Base-by-base conservation (phyloP, 1,140 invertebrate genomes). In the Zaprionus gabonicus region DNA sequence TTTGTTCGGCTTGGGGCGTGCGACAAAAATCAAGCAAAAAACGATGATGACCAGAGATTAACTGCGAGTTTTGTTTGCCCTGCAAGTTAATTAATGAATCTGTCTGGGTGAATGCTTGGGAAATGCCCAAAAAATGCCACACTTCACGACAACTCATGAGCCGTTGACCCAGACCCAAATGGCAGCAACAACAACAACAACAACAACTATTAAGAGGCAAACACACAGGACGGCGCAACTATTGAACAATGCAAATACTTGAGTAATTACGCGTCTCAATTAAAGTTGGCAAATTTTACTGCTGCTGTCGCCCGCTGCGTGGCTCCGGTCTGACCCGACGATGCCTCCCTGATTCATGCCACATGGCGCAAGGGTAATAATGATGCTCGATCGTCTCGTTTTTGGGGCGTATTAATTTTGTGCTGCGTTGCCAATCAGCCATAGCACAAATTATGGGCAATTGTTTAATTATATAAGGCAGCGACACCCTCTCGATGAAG, bases 381-480 rank as follows among this genome's bases (percentile, higher is more conserved):
- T 80, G 51, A 44, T 56, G 20, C n/a, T n/a, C 46, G 70, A 58
- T 63, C 55, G 59, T 28, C 17, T 71, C 58, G 44, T 36, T 55
- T 73, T 76, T 64, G 56, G 66, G 75, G 57, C 65, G 68, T 78
- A 68, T 82, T 71, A 72, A 72, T 83, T 82, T 76, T 68, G 63
- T 76, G 68, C 46, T 38, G 59, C 75, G 64, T 80, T 82, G 71
- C 72, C 81, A 83, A 87, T 88, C 84, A 87, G 59, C 74, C 81
- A 67, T 69, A 51, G 53, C 84, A 74, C 67, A 88, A 87, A 87
- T 87, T 83, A 88, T 88, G 63, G 83, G 70, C 84, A 87, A 87
- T 87, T 87, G 80, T 87, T 87, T 88, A 80, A 88, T 88, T 87
- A 88, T 75, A 75, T 78, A 75, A 72, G 68, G 79, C 82, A 86